Evolutionary conservation across 2,888 invertebrate species (phyloP).

Genomic region (Elmis aenea): DNA sequence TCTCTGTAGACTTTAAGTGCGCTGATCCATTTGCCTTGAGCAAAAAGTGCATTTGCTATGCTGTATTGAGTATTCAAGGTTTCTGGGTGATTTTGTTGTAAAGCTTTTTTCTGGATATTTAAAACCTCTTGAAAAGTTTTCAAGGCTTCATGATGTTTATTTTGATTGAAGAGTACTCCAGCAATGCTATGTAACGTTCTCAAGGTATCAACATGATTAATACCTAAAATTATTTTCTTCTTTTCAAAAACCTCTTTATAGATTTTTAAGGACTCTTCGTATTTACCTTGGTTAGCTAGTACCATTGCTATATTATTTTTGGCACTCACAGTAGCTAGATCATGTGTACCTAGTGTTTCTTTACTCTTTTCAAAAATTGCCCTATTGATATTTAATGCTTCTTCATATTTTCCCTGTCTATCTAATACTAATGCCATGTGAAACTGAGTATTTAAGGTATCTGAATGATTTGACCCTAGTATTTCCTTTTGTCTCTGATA

Average conservation of each 20-base stretch:
- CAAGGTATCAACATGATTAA: too few relatives aligned
- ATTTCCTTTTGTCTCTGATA: slow-evolving; percentile 15
- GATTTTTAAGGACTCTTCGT: slow-evolving; percentile 20
- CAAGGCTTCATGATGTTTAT: too few relatives aligned
- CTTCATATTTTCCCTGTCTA: slow-evolving; percentile 13
- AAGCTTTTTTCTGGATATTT: too few relatives aligned
- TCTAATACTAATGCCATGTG: slow-evolving; percentile 19
- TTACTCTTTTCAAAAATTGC: slow-evolving; percentile 16
- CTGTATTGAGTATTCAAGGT: slow-evolving; percentile 11
- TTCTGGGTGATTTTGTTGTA: slow-evolving; percentile 10
- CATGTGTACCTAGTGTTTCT: slow-evolving; percentile 3
- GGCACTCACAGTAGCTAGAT: slow-evolving; percentile 3
- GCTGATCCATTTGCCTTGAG: slow-evolving; percentile 13
- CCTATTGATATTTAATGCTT: slow-evolving; percentile 15
- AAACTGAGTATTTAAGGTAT: slow-evolving; percentile 15
- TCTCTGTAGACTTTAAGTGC: too few relatives aligned
- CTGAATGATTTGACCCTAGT: slow-evolving; percentile 16
- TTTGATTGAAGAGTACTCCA: too few relatives aligned
- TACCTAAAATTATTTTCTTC: too few relatives aligned
- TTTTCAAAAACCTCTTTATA: too few relatives aligned
- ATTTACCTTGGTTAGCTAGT: slow-evolving; percentile 13
- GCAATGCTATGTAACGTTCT: too few relatives aligned
- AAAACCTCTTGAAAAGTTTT: too few relatives aligned
- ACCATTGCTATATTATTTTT: slow-evolving; percentile 17
- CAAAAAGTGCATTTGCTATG: slow-evolving; percentile 13